Evolutionary conservation across 2,888 invertebrate species (phyloP).

Genomic region (Pristionchus entomophagus): DNA sequence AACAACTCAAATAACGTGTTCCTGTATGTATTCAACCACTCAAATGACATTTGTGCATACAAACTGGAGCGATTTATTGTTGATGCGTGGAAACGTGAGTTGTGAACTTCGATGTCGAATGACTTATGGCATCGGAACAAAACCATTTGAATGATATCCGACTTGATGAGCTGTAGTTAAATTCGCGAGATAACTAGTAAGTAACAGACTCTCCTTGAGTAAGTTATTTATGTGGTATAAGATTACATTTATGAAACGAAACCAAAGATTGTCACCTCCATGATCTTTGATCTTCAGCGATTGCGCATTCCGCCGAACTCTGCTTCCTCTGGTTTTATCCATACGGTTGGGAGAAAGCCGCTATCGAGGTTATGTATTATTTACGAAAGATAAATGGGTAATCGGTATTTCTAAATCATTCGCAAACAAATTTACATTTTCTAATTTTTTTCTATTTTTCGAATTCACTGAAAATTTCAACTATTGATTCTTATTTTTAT

Average conservation of each 20-base stretch:
- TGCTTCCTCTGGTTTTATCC: slow-evolving; percentile 37
- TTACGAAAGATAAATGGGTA: no score
- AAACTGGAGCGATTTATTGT: not conserved
- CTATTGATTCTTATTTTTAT: no score
- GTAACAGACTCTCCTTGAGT: no score
- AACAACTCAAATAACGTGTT: not conserved
- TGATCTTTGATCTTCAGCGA: not conserved
- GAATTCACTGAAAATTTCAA: no score
- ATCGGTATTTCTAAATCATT: no score
- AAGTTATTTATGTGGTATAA: no score
- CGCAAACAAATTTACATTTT: no score
- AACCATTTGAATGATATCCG: not conserved
- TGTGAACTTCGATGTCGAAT: not conserved
- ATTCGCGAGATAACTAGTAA: not conserved
- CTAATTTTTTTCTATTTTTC: no score
- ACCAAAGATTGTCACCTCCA: no score
- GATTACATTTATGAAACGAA: no score
- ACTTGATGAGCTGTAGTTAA: no score
- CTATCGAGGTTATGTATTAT: not conserved
- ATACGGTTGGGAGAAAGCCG: slow-evolving; percentile 11
- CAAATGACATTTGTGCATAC: not conserved
- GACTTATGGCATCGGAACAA: not conserved
- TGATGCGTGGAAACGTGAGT: slow-evolving; percentile 4
- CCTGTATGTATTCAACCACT: not conserved
- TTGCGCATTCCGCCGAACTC: not conserved